Base-by-base conservation (phyloP, 2,113 vertebrate species). In the Seriola aureovittata region DNA sequence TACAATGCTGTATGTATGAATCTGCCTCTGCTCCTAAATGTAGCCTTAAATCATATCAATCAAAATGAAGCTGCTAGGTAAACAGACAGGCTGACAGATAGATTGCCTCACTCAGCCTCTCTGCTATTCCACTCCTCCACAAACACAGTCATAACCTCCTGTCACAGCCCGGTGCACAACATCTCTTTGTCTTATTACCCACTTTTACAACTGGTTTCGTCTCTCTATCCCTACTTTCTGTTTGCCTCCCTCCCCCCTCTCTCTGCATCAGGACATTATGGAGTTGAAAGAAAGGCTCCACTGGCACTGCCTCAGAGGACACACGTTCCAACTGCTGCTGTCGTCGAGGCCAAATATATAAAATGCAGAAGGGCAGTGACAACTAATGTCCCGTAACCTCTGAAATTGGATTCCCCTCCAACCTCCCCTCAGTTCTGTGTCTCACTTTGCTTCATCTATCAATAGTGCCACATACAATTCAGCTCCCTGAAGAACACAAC, bases 351-450 rank as follows among this genome's bases (percentile, higher is more conserved):
- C 88, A 87, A 80, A 90, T 62, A 46, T 44, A 83, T 81, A 82
- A 84, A 86, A 71, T 68, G 71, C 66, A 60, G 80, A 63, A 38
- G 19, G 72, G 83, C 62, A 73, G 67, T 84, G 77, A 90, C 89
- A 80, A 63, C 52, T 78, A 84, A 85, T 85, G 90, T 87, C 74
- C 80, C 75, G 42, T 84, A 85, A 89, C 87, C 74, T 65, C 78
- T 64, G 84, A 89, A 93, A 90, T 89, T 85, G 78, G 78, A 85
- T 87, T 87, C 69, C 71, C 66, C 46, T 76, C 64, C 64, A 69
- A 79, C 80, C 67, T 75, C 54, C 52, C 80, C 50, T 78, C 34
- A 48, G 42, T 58, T 82, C 72, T 23, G 58, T 58, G 68, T 71
- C 13, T 78, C 14, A 52, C 46, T 71, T 59, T 66, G 55, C 42